Conservation (phyloP, 2,113 vertebrate species). For the Grallaria varia region DNA sequence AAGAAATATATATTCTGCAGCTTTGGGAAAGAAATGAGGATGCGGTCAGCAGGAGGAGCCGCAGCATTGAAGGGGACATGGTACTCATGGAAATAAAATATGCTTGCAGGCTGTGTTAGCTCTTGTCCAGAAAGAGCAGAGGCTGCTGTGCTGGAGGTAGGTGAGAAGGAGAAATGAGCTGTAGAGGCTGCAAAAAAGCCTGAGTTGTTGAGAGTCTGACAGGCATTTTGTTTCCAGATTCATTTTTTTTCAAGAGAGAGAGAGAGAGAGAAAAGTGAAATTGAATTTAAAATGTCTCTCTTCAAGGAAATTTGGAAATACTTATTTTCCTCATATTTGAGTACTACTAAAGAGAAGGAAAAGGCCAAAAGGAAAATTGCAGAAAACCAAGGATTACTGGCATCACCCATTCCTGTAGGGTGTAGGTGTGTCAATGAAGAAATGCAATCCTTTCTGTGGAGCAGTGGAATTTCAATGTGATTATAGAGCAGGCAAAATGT, state of each 20-base stretch:
- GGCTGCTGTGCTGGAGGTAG: neutral
- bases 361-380: neutral
- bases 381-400: neutral
- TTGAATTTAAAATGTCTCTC: neutral
- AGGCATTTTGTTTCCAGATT: neutral
- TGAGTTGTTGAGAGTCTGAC: neutral
- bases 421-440: neutral
- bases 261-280: neutral
- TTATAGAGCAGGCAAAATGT: neutral
- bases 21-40: neutral
- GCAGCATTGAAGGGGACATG: neutral
- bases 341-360: neutral
- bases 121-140: neutral
- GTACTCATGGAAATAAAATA: neutral
- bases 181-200: neutral
- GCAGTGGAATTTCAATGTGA: neutral
- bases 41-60: neutral
- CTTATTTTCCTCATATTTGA: neutral
- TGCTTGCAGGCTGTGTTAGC: fast-evolving
- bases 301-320: neutral
- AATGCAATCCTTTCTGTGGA: neutral
- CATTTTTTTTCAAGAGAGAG: neutral
- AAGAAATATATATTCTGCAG: neutral
- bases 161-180: neutral
- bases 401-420: neutral